These are phyloP conservation scores for Magallana ariakensis DNA, from an alignment of 1,140 invertebrate genomes.

Conservation along the genomic window DNA sequence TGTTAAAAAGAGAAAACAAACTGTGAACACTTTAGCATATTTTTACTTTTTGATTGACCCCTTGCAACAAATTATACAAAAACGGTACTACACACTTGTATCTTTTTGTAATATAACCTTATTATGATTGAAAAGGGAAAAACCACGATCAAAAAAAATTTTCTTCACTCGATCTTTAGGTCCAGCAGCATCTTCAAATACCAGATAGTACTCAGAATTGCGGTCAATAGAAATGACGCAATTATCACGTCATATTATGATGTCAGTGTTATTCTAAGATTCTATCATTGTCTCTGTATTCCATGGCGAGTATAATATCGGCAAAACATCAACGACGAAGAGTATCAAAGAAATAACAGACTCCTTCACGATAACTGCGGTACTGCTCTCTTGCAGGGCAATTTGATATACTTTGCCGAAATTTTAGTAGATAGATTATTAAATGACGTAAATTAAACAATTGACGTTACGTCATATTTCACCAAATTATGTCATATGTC, in stretches of 20 bases:
- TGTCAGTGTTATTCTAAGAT: constrained; percentile 59
- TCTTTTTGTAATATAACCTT: no score
- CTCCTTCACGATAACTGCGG: no score
- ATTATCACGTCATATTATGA: constrained; percentile 60
- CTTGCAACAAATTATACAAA: no score
- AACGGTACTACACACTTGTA: no score
- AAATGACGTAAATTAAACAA: no score
- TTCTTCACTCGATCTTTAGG: constrained; percentile 58
- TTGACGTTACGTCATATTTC: no score
- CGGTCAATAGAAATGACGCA: constrained; percentile 62
- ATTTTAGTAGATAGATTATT: no score
- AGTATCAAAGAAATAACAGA: background rate
- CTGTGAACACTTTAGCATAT: no score
- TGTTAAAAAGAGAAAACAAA: constrained; percentile 48
- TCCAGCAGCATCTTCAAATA: constrained; percentile 60
- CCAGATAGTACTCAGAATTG: constrained; percentile 64
- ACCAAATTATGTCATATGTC: no score
- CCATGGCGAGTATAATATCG: constrained; percentile 64
- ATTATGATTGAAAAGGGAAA: background rate
- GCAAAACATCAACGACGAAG: constrained; percentile 60
- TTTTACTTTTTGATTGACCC: no score
- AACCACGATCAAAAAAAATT: background rate
- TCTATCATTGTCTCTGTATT: constrained; percentile 59
- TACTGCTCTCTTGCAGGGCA: no score
- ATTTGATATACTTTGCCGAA: no score